Evolutionary conservation across 2,888 invertebrate species (phyloP).

Genomic region (Papilio protenor): DNA sequence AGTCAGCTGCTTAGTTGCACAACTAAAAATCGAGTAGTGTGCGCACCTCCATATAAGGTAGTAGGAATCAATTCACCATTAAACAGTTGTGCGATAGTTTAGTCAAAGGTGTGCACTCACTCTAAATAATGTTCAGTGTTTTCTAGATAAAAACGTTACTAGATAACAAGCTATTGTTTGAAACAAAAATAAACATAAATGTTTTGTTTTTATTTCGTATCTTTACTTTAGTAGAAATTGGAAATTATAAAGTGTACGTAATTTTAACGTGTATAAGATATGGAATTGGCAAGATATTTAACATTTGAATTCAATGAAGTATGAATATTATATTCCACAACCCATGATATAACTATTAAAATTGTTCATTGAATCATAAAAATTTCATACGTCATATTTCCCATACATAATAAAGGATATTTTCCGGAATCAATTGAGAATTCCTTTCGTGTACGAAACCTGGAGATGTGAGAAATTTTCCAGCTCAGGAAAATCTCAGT

Average conservation of each 20-base stretch:
- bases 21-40: too few relatives aligned
- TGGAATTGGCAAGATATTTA: neutral
- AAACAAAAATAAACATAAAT: too few relatives aligned
- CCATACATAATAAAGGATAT: neutral
- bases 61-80: too few relatives aligned
- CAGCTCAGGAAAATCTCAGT: slow-evolving; percentile 17
- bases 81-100: too few relatives aligned
- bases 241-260: neutral
- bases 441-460: neutral
- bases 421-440: slow-evolving; percentile 9
- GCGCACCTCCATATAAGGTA: too few relatives aligned
- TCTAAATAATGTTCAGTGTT: too few relatives aligned
- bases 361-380: slow-evolving; percentile 1
- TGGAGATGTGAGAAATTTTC: slow-evolving; percentile 11
- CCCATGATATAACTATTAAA: neutral
- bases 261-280: neutral
- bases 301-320: neutral
- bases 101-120: too few relatives aligned
- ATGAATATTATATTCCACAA: neutral
- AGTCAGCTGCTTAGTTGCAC: too few relatives aligned
- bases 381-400: slow-evolving; percentile 8
- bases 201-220: too few relatives aligned
- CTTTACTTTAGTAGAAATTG: neutral
- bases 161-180: too few relatives aligned
- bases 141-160: too few relatives aligned